Conservation (phyloP, 2,797 vertebrate species). For the Gorsachius magnificus region DNA sequence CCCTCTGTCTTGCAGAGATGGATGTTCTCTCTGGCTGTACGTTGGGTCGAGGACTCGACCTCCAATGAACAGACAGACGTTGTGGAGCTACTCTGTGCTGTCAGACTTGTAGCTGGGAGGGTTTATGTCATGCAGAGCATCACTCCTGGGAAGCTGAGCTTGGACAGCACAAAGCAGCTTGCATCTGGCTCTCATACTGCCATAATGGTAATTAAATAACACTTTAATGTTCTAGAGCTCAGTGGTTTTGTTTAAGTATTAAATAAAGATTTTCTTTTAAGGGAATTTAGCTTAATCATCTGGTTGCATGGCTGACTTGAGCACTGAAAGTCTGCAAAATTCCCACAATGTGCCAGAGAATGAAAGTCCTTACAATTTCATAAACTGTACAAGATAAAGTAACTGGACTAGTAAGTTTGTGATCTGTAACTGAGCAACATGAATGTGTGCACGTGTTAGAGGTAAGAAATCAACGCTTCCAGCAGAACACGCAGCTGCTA, state of each 20-base stretch:
- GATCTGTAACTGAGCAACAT: not conserved
- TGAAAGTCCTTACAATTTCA: not conserved
- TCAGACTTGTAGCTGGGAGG: not conserved
- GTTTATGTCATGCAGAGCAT: not conserved
- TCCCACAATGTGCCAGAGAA: not conserved
- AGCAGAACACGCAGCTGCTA: not conserved
- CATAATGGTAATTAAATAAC: not conserved
- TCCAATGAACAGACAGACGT: not conserved
- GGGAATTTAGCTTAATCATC: not conserved
- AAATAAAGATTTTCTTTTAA: constrained; percentile 5
- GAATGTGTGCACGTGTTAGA: not conserved
- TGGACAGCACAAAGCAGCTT: not conserved
- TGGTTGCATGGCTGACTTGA: not conserved
- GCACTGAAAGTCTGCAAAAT: not conserved
- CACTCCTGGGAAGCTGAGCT: not conserved
- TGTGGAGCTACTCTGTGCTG: not conserved
- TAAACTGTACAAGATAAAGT: not conserved
- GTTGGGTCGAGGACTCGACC: not conserved
- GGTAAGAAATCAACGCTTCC: not conserved
- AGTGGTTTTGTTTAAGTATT: not conserved
- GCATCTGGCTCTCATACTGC: not conserved
- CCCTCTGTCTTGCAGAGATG: not conserved
- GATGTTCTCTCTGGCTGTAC: not conserved
- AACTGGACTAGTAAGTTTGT: not conserved
- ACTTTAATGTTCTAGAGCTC: not conserved